These are phyloP conservation scores for Ophthalmolycus amberensis DNA, from an alignment of 2,113 vertebrate genomes.

Conservation along the genomic window DNA sequence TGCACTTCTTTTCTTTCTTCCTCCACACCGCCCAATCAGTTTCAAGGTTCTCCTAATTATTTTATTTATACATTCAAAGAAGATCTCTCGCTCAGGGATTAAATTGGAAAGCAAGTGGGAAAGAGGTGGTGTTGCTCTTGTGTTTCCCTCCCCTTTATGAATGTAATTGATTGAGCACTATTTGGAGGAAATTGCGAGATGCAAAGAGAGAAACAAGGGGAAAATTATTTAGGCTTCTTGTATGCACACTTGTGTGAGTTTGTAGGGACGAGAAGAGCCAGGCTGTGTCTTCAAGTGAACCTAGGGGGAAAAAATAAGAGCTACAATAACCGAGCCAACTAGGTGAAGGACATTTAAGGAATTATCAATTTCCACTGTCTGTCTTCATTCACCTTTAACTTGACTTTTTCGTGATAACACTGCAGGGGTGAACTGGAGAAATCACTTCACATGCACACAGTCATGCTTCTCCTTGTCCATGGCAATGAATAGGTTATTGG, in stretches of 20 bases:
- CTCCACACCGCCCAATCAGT: slow-evolving; percentile 6
- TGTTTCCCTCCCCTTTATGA: slow-evolving; percentile 38
- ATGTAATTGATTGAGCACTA: slow-evolving; percentile 37
- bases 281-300: background rate
- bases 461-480: slow-evolving; percentile 20
- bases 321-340: background rate
- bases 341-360: background rate
- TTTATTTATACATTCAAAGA: slow-evolving; percentile 56
- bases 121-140: slow-evolving; percentile 15
- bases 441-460: slow-evolving; percentile 15
- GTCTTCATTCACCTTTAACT: slow-evolving; percentile 9
- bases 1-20: slow-evolving; percentile 21
- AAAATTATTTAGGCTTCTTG: background rate
- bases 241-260: background rate
- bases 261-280: background rate
- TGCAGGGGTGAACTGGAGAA: slow-evolving; percentile 14
- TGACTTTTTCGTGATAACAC: slow-evolving; percentile 22
- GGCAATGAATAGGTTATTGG: slow-evolving; percentile 34
- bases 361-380: background rate
- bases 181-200: background rate
- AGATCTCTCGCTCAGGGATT: slow-evolving; percentile 40
- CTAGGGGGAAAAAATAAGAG: background rate
- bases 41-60: slow-evolving; percentile 54
- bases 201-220: background rate
- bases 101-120: slow-evolving; percentile 47